These are phyloP conservation scores for Ibycter americanus DNA, from an alignment of 2,797 vertebrate genomes.

Conservation along the genomic window DNA sequence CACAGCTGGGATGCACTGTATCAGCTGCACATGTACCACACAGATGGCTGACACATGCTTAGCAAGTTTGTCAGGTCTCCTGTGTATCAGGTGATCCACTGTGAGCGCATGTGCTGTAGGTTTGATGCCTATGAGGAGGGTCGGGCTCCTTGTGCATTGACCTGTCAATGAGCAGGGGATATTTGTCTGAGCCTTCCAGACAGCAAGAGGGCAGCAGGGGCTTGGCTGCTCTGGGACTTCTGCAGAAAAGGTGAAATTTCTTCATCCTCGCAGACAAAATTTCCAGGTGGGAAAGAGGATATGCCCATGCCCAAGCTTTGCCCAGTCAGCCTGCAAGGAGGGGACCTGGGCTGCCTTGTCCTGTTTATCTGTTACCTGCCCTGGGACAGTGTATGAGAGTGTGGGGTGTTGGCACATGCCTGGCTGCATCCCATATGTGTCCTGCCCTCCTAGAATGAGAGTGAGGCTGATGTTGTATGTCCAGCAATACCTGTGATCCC, in stretches of 20 bases:
- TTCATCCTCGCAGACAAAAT: not conserved
- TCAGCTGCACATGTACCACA: not conserved
- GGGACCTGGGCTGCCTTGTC: not conserved
- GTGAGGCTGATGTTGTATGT: rapidly evolving
- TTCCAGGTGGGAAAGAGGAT: not conserved
- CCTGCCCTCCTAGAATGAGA: not conserved
- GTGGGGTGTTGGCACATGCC: not conserved
- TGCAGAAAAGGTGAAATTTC: not conserved
- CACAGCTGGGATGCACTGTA: not conserved
- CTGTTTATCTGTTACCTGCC: not conserved
- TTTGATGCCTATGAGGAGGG: not conserved
- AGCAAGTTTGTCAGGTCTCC: not conserved
- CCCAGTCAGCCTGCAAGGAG: not conserved
- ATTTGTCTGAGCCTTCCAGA: not conserved
- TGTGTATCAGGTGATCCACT: not conserved
- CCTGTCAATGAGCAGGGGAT: not conserved
- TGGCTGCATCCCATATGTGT: not conserved
- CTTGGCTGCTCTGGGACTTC: not conserved
- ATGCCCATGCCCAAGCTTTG: not conserved
- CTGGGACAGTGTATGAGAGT: not conserved
- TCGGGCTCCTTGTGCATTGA: rapidly evolving
- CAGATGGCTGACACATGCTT: not conserved
- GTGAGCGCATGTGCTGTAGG: not conserved
- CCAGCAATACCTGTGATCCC: not conserved
- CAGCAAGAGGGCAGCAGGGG: not conserved